Evolutionary conservation across 1,140 invertebrate genomes (phyloP), one percentile per base, ranked within the genome.

Genomic region (Macrosteles quadrilineatus): DNA sequence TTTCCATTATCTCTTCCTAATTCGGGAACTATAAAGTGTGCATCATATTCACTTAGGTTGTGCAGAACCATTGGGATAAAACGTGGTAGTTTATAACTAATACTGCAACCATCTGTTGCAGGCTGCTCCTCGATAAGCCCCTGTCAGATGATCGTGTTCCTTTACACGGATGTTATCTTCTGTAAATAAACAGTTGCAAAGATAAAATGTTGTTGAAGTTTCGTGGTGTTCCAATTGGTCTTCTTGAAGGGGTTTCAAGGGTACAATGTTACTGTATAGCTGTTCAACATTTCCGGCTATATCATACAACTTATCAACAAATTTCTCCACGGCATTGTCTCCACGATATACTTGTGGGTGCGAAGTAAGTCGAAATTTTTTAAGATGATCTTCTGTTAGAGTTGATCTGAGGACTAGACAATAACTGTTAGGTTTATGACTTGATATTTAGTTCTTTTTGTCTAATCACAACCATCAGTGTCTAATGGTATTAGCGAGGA

Each of bases 341-440:
- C 67, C 53, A 59, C 67, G 31, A 23, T 69, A 69, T 0, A 69
- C n/a, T n/a, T n/a, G n/a, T n/a, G n/a, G n/a, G n/a, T n/a, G n/a
- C n/a, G n/a, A n/a, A n/a, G n/a, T n/a, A n/a, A n/a, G n/a, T n/a
- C n/a, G n/a, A n/a, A n/a, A n/a, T n/a, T n/a, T n/a, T n/a, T n/a
- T n/a, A n/a, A n/a, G n/a, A n/a, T n/a, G n/a, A n/a, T n/a, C n/a
- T n/a, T n/a, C n/a, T n/a, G 21, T n/a, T 32, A 69, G 36, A 53
- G 67, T 57, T 69, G 23, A 59, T 31, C 21, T 36, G 67, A 36
- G 25, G 40, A 40, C 30, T 19, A 36, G 23, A 62, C 50, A 69
- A 45, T 30, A 69, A 62, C 67, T 69, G 29, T 59, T 59, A n/a
- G 55, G 67, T 62, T 21, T 21, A 29, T 69, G 67, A 55, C 11